Evolutionary conservation across 1,140 invertebrate genomes (phyloP), one percentile per base, ranked within the genome.

Genomic region (Trachelipus rathkii): DNA sequence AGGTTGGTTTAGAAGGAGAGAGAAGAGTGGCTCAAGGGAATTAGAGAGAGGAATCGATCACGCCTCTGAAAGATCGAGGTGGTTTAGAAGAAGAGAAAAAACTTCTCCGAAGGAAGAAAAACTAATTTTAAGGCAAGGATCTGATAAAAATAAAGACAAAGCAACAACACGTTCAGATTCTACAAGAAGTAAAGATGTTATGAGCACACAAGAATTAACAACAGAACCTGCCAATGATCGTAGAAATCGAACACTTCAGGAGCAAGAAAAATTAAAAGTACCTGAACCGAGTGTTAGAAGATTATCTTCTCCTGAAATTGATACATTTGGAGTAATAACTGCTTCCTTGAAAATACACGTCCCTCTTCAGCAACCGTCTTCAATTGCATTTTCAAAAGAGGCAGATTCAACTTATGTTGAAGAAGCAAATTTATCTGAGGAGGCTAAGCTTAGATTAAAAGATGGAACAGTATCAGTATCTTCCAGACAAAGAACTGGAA

Each of bases 301-400:
- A 24, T 69, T 81, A 21, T 81, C 79, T n/a, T 79, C 79, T 21
- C 78, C 81, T 9, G 81, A 89, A 45, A 78, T 82, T 23, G 82
- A 82, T 50, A 78, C 71, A 46, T 67, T 66, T 44, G 78, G 90
- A 82, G 89, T 93, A 6, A 92, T 95, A 79, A 93, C 91, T 0
- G 92, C 92, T 0, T 93, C 91, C 81, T 87, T 94, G 6, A 92
- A 91, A 77, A 92, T 94, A 83, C 91, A 91, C 0, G 86, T 90
- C 85, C 85, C 88, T 11, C 72, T 81, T 23, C 50, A 71, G 44
- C 70, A 33, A 44, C 23, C 83, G 45, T 82, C 85, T 19, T 82
- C 85, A 53, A 82, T 84, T 33, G 79, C 88, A 19, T 88, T 87
- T 78, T 83, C 89, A 72, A 89, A 91, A 80, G 89, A 91, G 82